These are phyloP conservation scores for Drosophila kikkawai DNA, from an alignment of 1,140 invertebrate genomes.

Conservation along the genomic window DNA sequence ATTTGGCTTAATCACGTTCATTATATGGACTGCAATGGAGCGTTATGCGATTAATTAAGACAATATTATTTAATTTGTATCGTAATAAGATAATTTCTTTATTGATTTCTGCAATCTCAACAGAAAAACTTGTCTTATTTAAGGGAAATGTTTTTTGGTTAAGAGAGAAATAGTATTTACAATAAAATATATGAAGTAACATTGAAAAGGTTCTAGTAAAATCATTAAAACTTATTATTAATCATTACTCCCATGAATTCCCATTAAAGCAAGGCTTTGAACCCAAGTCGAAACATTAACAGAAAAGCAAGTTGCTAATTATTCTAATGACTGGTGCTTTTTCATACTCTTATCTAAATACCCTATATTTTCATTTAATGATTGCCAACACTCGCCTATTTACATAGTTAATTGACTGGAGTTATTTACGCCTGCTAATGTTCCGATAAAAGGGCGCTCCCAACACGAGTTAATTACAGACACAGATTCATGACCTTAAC, in stretches of 20 bases:
- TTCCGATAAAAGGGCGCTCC: constrained; percentile 15
- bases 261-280: not conserved
- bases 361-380: constrained; percentile 7
- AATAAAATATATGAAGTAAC: not conserved
- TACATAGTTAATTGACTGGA: constrained; percentile 11
- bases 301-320: constrained; percentile 5
- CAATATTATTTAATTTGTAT: constrained; percentile 2
- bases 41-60: constrained; percentile 9
- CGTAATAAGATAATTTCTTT: not conserved
- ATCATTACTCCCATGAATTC: not conserved
- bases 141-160: no score
- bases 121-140: not conserved
- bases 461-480: constrained; percentile 6
- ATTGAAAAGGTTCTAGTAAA: not conserved
- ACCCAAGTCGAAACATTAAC: constrained; percentile 5
- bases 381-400: constrained; percentile 2
- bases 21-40: constrained; percentile 2
- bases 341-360: constrained; percentile 3
- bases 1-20: constrained; percentile 5
- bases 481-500: constrained; percentile 14
- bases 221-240: not conserved
- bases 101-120: not conserved
- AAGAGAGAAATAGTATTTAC: not conserved
- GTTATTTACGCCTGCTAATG: constrained; percentile 3
- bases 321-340: constrained; percentile 1